Base-by-base conservation (phyloP, 2,113 vertebrate species). In the Bubo blakistoni region DNA sequence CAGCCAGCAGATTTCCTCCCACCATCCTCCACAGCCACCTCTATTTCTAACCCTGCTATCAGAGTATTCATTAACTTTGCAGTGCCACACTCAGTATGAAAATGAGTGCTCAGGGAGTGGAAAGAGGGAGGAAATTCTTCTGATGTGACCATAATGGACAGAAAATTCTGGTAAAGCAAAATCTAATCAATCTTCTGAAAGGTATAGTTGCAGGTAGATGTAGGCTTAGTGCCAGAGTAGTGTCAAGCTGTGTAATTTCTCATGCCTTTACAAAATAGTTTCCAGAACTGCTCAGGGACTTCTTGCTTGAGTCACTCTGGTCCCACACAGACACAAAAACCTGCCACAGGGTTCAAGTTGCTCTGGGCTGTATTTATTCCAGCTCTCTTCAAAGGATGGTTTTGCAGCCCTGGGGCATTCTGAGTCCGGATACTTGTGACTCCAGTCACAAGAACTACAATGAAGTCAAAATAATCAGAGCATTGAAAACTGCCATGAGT, bases 351-450 rank as follows among this genome's bases (percentile, higher is more conserved):
- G 9, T 7, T 52, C 40, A 36, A 42, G 44, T 24, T 77, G 30
- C 30, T 58, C 55, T 30, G 61, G 27, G 26, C 11, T 87, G 14
- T 61, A 12, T 40, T 32, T 73, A 40, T 73, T n/a, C 20, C 51
- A 89, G 7, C 16, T 17, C 13, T 69, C 18, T 58, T 21, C 54
- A 76, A 59, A 69, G 32, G 4, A 69, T 20, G 5, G 5, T 14
- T 88, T 88, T 49, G n/a, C 6, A 70, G 19, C 24, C 20, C 17
- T 40, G 40, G 16, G 30, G 21, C 25, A 67, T 32, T 19, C 54
- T 18, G 27, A 61, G 6, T 29, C 11, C 2, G 0, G 11, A 25
- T 36, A 13, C 2, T 1, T 1, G 20, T 44, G 59, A 44, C 24
- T 49, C 30, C 40, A 30, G 27, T 34, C 30, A 34, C 20, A 62